Base-by-base conservation (phyloP, 2,797 vertebrate genomes). In the Gymnodraco acuticeps region DNA sequence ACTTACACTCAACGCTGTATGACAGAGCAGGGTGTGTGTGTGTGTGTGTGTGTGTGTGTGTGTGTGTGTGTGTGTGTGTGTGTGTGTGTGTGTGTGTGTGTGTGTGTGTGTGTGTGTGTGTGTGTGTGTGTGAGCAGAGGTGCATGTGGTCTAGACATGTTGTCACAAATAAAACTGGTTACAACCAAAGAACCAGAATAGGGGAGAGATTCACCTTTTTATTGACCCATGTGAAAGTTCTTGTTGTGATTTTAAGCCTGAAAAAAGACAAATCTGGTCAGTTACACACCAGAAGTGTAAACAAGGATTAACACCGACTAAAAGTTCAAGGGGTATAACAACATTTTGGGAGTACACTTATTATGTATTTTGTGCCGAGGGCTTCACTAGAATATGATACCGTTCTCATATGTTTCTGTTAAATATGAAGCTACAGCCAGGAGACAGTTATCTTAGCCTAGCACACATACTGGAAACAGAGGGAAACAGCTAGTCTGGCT, bases 61-160 rank as follows among this genome's bases (percentile, higher is more conserved):
- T 46, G 69, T 47, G 43, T 66, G 60, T 46, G 69, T 47, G 43
- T 66, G 60, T 46, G 69, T 47, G 43, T 66, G 60, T 46, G 69
- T 47, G 43, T 66, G 60, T 46, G 69, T 47, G 43, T 66, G 60
- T 50, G 69, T 47, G 43, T 66, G 60, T 50, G 69, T 47, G 43
- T 66, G 60, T 50, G 69, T 47, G 43, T 66, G 60, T 50, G 69
- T 47, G 43, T 66, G 60, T 50, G 69, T 47, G 43, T 66, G 60
- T 50, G 69, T 47, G 43, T 66, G 60, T 50, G 69, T 47, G 43
- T 64, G 69, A 62, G 63, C 27, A 48, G 61, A 38, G 20, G 27
- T 71, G 43, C 12, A 19, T 70, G 3, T 2, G 10, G 81, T 83
- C 76, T 84, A 85, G 80, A 90, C 75, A 53, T 14, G 10, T 23